These are phyloP conservation scores for Apodemus speciosus DNA, from an alignment of 2,113 vertebrate species.

Conservation along the genomic window DNA sequence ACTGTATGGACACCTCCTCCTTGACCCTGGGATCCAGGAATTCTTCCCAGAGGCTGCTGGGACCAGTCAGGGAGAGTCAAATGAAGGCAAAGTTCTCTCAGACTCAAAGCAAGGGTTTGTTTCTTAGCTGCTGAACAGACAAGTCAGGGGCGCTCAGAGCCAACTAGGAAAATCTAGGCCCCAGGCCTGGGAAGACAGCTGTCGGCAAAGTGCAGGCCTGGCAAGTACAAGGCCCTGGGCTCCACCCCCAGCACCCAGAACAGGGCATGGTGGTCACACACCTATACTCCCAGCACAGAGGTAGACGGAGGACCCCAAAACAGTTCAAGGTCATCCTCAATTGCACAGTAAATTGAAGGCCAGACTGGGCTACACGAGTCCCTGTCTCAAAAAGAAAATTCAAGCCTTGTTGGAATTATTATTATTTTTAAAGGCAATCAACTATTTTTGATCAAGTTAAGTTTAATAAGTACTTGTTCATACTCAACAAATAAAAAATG, in stretches of 20 bases:
- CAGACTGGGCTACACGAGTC: background rate
- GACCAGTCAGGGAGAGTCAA: background rate
- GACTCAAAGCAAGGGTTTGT: background rate
- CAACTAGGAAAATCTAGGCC: background rate
- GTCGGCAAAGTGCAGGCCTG: background rate
- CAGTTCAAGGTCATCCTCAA: background rate
- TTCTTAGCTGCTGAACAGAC: background rate
- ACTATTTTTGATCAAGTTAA: slow-evolving; percentile 26
- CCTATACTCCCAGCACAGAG: background rate
- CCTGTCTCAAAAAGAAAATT: background rate
- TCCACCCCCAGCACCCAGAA: no score
- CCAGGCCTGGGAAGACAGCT: background rate
- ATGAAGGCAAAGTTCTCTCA: background rate
- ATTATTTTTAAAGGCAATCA: slow-evolving; percentile 24
- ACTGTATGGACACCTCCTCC: background rate
- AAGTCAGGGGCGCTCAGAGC: background rate
- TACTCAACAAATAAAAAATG: background rate
- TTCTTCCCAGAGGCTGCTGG: background rate
- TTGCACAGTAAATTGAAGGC: background rate
- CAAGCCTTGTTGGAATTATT: background rate
- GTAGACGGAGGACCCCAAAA: no score
- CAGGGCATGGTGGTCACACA: background rate
- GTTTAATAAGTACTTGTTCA: background rate
- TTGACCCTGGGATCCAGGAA: background rate
- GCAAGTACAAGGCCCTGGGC: no score